Conservation (phyloP, 1,140 invertebrate genomes). For the Trachymyrmex cornetzi region DNA sequence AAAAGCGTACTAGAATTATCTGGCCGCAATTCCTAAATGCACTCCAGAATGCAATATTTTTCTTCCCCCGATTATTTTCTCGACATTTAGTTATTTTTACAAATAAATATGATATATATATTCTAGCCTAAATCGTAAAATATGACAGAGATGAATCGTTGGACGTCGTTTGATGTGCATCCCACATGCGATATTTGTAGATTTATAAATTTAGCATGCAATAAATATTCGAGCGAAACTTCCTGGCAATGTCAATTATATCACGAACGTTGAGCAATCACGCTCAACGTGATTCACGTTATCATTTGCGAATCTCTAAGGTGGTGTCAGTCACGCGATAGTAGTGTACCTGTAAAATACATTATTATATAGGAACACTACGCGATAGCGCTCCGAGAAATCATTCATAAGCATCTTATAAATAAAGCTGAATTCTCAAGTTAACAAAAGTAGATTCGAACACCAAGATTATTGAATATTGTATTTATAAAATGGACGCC, state of each 20-base stretch:
- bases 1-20: too few species aligned
- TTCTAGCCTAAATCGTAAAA: background rate
- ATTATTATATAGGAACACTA: too few species aligned
- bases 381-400: background rate
- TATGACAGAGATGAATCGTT: background rate
- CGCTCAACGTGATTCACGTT: background rate
- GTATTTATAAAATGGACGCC: background rate
- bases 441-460: background rate
- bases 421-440: background rate
- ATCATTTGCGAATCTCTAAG: background rate
- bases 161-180: background rate
- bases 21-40: too few species aligned
- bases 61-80: background rate
- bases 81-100: background rate
- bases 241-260: background rate
- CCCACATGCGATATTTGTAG: background rate
- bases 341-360: too few species aligned
- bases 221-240: background rate
- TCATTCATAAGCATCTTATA: background rate
- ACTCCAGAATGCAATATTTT: background rate
- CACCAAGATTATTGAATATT: too few species aligned
- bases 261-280: too few species aligned
- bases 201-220: background rate
- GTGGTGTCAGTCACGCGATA: constrained; percentile 2
- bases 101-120: background rate